Base-by-base conservation (phyloP, 2,113 vertebrate genomes). In the Chrysemys picta region DNA sequence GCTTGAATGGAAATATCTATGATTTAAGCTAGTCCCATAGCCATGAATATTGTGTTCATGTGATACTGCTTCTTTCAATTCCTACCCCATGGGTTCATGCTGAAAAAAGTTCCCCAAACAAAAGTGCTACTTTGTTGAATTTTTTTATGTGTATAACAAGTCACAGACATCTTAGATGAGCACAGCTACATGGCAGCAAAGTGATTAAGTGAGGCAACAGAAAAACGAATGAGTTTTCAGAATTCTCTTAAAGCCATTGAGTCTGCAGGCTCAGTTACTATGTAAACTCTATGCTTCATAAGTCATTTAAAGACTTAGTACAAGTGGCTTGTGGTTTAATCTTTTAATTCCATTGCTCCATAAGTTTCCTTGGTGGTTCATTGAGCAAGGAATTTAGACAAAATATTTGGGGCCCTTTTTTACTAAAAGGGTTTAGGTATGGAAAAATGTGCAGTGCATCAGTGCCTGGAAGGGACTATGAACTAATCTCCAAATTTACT, bases 321-420 rank as follows among this genome's bases (percentile, higher is more conserved):
- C 95, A 97, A 98, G 96, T 97, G 90, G 94, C 93, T 97, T 93
- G 95, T 92, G 84, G 91, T 96, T 97, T 98, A 98, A 98, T 98
- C 98, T 98, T 97, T 98, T 98, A 98, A 98, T 97, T 97, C 97
- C 82, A 94, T 95, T 98, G 97, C 97, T 96, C 94, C 62, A 1
- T 90, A 96, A 96, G 96, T 98, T 96, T 97, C 75, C 85, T 96
- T 95, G 89, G 97, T 97, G 97, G 97, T 98, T 98, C 98, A 98
- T 84, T 97, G 98, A 98, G 94, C 96, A 97, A 97, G 97, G 97
- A 98, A 98, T 98, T 98, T 95, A 95, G 87, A 95, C 95, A 94
- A 94, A 97, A 86, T 98, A 95, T 97, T 95, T 95, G 96, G 85
- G 94, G 95, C 75, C 84, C 87, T 96, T 97, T 96, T 93, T 97